phyloP scores from a whole-genome alignment of 2,888 invertebrate species.

The Monoplex corrugatus region DNA sequence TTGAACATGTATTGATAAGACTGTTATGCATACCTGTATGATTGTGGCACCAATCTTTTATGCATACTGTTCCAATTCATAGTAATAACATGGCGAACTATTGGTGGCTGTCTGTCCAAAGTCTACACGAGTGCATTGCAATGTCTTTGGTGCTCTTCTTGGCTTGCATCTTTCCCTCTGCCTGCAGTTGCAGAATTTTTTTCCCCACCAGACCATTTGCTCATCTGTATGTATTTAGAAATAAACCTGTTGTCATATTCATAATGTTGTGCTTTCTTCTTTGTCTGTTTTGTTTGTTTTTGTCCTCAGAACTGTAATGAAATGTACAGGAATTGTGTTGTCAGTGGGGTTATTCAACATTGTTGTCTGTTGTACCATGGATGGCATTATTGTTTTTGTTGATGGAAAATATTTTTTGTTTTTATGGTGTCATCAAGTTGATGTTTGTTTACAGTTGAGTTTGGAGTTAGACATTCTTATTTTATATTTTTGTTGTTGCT shows the following conservation, averaged over 20 bases:
- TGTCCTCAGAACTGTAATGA: background rate
- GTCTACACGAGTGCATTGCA: constrained; percentile 6
- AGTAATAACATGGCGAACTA: background rate
- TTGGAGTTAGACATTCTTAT: constrained; percentile 3
- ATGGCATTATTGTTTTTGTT: constrained; percentile 7
- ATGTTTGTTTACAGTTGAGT: background rate
- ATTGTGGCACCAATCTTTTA: background rate
- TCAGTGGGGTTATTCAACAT: constrained; percentile 16
- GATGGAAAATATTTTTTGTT: background rate
- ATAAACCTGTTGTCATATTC: background rate
- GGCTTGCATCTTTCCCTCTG: background rate
- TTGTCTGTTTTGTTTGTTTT: background rate
- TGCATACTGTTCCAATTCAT: background rate
- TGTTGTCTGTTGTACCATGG: constrained; percentile 16
- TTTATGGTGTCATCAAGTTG: background rate
- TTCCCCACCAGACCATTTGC: constrained; percentile 31
- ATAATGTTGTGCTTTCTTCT: background rate
- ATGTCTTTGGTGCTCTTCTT: constrained; percentile 37
- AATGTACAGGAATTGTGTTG: background rate
- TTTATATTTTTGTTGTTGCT: background rate
- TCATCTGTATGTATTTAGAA: constrained; percentile 31
- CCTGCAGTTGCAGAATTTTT: background rate
- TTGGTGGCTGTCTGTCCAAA: background rate
- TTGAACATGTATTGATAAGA: no score
- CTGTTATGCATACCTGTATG: no score